Base-by-base conservation (phyloP, 2,797 vertebrate species). In the Pseudochirops corinnae region DNA sequence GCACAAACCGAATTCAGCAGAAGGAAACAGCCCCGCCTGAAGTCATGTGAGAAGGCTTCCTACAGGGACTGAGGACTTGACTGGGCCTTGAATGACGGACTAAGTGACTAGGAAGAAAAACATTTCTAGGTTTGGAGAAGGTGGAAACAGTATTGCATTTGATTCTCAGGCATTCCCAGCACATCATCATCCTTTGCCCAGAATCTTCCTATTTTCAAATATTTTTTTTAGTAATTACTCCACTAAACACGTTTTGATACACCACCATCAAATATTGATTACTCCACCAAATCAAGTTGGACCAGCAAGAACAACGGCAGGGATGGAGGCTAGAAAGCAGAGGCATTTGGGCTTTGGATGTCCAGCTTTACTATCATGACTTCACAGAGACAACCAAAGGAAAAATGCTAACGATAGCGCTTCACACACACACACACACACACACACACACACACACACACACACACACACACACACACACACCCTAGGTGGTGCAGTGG, bases 381-480 rank as follows among this genome's bases (percentile, higher is more conserved):
- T 29, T 94, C 31, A 50, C 90, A 96, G 90, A 92, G n/a, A 46
- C 31, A 50, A 90, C 91, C 87, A 90, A 74, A 74, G 33, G 4
- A 39, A 39, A 74, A 74, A 39, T n/a, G 33, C 62, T 67, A 62
- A 62, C 14, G 60, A 31, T 33, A n/a, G 18, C 18, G 7, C 62
- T 46, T 46, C 46, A 46, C 46, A 46, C 46, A 46, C 46, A 46
- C 46, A 46, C 46, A 46, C 46, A 46, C 46, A 46, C 46, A 46
- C 46, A 46, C 46, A 46, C 46, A 46, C 46, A 46, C 46, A 46
- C 46, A 46, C 46, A 46, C 46, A 46, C 46, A 46, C 46, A 46
- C 46, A 46, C 46, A 46, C 46, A 46, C 46, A 46, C 46, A 46
- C 46, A 46, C 46, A 46, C 46, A 46, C 46, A 46, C 46, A 46